phyloP scores from a whole-genome alignment of 1,140 invertebrate species.

The Campoletis sonorensis region DNA sequence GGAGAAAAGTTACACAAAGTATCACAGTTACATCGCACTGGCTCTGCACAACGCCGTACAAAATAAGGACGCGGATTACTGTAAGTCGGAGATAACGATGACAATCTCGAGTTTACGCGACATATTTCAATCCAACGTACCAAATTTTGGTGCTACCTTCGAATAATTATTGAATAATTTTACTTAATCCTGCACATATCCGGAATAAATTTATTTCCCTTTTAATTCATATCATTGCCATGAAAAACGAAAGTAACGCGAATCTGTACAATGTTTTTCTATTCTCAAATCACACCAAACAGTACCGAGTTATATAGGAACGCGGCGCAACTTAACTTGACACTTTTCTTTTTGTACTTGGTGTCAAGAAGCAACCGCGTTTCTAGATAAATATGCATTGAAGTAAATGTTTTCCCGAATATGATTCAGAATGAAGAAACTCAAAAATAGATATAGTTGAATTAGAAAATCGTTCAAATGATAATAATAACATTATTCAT shows the following conservation, averaged over 20 bases:
- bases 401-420: no score
- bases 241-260: background rate
- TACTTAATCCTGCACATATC: background rate
- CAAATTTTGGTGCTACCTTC: conserved; percentile 24
- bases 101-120: conserved; percentile 44
- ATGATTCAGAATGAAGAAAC: no score
- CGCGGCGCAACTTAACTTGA: no score
- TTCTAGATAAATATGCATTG: no score
- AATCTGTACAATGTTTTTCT: background rate
- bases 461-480: no score
- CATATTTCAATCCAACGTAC: conserved; percentile 52
- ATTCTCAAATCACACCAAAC: background rate
- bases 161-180: conserved; percentile 41
- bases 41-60: conserved; percentile 71
- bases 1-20: conserved; percentile 71
- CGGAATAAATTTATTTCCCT: background rate
- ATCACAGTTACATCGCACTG: conserved; percentile 71
- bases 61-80: conserved; percentile 71
- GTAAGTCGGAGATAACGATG: conserved; percentile 63
- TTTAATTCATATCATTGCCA: no score
- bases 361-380: no score
- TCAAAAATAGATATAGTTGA: no score
- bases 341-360: no score
- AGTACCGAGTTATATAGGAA: no score
- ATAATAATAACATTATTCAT: no score